Evolutionary conservation across 2,113 vertebrate species (phyloP).

Genomic region (mouse (Mus musculus)): DNA sequence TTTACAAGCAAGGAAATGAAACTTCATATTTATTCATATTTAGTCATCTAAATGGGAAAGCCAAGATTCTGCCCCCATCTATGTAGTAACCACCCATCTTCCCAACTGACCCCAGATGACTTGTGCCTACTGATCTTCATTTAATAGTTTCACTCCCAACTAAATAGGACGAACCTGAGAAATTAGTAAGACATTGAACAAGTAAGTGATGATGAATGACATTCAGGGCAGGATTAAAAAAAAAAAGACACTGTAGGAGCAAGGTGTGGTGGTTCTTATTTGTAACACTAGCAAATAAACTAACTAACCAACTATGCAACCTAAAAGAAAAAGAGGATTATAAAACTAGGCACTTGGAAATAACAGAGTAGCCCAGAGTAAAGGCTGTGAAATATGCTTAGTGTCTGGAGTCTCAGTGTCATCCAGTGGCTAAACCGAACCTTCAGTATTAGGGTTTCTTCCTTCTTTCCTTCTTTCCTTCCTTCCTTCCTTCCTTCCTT

Average conservation of each 20-base stretch:
- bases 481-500: accelerated
- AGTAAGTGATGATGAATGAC: neutral
- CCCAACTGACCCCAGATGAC: no score
- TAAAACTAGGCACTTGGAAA: slow-evolving; percentile 15
- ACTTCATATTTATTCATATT: neutral
- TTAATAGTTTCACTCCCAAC: neutral
- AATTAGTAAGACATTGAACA: neutral
- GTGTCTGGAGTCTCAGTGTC: slow-evolving; percentile 44
- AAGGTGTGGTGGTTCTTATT: neutral
- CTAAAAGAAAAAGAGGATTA: neutral
- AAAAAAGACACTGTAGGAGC: neutral
- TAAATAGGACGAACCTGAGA: neutral
- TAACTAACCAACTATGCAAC: neutral
- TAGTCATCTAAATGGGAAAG: neutral
- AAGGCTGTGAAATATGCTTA: slow-evolving; percentile 29
- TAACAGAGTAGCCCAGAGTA: neutral
- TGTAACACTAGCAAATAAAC: neutral
- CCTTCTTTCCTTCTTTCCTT: accelerated
- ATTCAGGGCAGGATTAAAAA: neutral
- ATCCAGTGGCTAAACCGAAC: slow-evolving; percentile 53
- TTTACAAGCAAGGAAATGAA: neutral
- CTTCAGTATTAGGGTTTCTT: slow-evolving; percentile 35
- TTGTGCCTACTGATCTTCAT: neutral
- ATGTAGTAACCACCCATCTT: neutral
- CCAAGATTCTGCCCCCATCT: neutral